Evolutionary conservation across 2,797 vertebrate species (phyloP), one percentile per base, ranked within the genome.

Genomic region (Morus bassanus): DNA sequence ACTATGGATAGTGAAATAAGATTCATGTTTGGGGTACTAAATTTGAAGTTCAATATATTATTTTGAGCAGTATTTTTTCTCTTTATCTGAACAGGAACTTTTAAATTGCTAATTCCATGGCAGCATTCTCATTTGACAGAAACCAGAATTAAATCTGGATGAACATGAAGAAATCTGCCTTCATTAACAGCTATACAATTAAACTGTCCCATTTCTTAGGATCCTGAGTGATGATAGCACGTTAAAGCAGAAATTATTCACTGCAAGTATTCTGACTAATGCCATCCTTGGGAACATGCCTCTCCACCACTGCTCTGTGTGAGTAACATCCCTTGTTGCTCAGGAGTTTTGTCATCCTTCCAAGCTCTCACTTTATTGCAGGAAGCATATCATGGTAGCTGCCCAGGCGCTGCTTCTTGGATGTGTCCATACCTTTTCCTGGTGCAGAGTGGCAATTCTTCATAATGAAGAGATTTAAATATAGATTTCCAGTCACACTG

Each of bases 131-230:
- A 30, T 80, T 79, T 95, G 70, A 75, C 37, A 61, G 60, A 92
- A 86, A 68, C 13, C 68, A 75, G 79, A 94, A 95, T 91, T 94
- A 95, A 93, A 87, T 61, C 54, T 67, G 18, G 57, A 80, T 23
- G 37, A 88, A 89, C 51, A 39, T 64, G 54, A 54, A 50, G 41
- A 87, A 93, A 77, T 89, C 74, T 94, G 50, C 80, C 54, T 93
- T 91, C 83, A 79, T 92, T 96, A 93, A 53, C 57, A 93, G 68
- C 73, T 69, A 78, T 76, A 77, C 50, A 94, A 92, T 95, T 96
- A 96, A 94, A 88, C n/a, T 87, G 50, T 69, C 48, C 57, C 30
- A 25, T 85, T 92, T 54, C 93, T 83, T 59, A 31, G 53, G 46
- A 86, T 75, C 67, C 59, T 91, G 70, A 94, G 93, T 76, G 64